phyloP scores from a whole-genome alignment of 2,888 invertebrate species.

The Eustalomyia histrio region DNA sequence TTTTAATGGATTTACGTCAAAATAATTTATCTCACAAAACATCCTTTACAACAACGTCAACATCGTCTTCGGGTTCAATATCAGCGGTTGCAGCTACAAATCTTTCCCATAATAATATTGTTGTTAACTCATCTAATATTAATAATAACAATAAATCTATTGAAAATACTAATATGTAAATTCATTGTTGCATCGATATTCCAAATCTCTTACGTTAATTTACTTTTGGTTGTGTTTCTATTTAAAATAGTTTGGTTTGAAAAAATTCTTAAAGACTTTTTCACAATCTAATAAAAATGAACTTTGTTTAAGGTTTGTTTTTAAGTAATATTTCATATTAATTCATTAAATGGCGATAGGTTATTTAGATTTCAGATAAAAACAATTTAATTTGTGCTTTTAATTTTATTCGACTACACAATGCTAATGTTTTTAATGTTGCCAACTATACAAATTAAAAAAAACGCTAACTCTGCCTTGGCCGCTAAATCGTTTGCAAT shows the following conservation, averaged over 20 bases:
- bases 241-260: no score
- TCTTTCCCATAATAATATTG: constrained; percentile 45
- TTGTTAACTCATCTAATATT: constrained; percentile 56
- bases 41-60: constrained; percentile 22
- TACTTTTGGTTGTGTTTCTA: background rate
- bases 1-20: constrained; percentile 61
- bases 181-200: background rate
- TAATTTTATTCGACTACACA: no score
- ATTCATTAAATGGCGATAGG: no score
- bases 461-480: no score
- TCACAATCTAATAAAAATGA: background rate
- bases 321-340: no score
- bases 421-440: no score
- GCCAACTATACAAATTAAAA: no score
- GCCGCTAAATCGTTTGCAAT: no score
- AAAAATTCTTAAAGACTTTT: background rate
- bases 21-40: constrained; percentile 51
- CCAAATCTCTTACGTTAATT: background rate
- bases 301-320: no score
- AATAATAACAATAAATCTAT: constrained; percentile 45
- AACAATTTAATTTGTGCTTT: no score
- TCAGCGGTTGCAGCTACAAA: constrained; percentile 41
- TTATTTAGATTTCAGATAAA: no score
- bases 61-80: constrained; percentile 33
- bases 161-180: constrained; percentile 58